Evolutionary conservation across 2,113 vertebrate genomes (phyloP), one percentile per base, ranked within the genome.

Genomic region (Tursiops truncatus): DNA sequence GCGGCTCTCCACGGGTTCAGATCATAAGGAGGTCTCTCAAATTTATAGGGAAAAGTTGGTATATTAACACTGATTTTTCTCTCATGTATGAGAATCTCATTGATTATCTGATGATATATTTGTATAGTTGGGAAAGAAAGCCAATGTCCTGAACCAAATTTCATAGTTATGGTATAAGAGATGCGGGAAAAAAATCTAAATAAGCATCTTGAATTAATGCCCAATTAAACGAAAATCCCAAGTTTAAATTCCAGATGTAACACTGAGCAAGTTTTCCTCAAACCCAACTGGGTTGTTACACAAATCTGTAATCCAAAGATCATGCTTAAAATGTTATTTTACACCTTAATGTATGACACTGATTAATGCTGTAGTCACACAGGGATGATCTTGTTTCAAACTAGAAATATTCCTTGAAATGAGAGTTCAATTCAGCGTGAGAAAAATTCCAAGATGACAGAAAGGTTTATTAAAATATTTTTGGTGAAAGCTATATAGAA

Each of bases 391-490:
- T 91, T 65, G 68, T 94, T 98, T 91, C 94, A 91, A 86, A 83
- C 26, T 63, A 68, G 31, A 92, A 71, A 20, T 84, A 41, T 81
- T 92, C 41, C 18, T 91, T 85, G 70, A 93, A 93, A 91, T 77
- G 63, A 82, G 21, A 93, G 56, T 56, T 97, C 33, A 89, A 26
- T 65, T 85, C 56, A 53, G 6, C 44, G 56, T 50, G 36, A 80
- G 47, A 87, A 85, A 89, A 94, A 94, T 68, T 94, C 36, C 62
- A 96, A 96, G 62, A 94, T 94, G 84, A 95, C 36, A 91, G 93
- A 73, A 94, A 90, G 6, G 2, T 36, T 93, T 70, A 92, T 92
- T 83, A 74, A 95, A 71, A 38, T 81, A 58, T 31, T 90, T 97
- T 94, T 80, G 23, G 14, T 93, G 56, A 96, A 81, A 87, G 60